Percentiles rank a stretch among this genome's conserved stretches.
phyloP scores from a whole-genome alignment of 2,888 invertebrate species.

The Drosophila testacea region DNA sequence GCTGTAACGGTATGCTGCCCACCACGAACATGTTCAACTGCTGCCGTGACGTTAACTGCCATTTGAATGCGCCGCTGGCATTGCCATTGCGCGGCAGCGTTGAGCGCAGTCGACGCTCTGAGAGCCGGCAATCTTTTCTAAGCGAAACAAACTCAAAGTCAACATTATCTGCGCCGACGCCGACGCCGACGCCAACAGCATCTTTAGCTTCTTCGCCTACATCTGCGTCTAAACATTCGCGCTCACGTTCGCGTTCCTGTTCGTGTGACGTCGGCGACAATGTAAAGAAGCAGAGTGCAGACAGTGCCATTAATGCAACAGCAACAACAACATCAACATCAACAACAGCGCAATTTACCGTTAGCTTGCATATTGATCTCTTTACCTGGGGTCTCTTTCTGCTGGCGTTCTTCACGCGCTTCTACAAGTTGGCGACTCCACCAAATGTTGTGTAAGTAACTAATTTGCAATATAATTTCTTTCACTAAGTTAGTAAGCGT shows the following conservation, averaged over 20 bases:
- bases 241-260: constrained; percentile 44
- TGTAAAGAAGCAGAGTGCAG: constrained; percentile 12
- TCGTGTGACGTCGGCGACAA: constrained; percentile 46
- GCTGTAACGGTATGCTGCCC: constrained; percentile 74
- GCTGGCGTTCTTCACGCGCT: constrained; percentile 90
- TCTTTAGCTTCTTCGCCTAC: constrained; percentile 24
- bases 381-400: constrained; percentile 90
- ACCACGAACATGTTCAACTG: constrained; percentile 68
- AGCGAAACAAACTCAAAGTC: constrained; percentile 41
- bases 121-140: constrained; percentile 67
- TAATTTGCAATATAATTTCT: constrained; percentile 9
- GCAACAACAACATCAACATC: neutral
- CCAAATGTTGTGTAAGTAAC: constrained; percentile 94
- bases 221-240: constrained; percentile 41
- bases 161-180: constrained; percentile 45
- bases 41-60: constrained; percentile 81
- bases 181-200: constrained; percentile 41
- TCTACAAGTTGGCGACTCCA: constrained; percentile 94
- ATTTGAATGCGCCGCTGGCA: constrained; percentile 67
- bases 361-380: constrained; percentile 90
- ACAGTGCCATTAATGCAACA: constrained; percentile 12
- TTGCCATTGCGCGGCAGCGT: constrained; percentile 64
- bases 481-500: too few species aligned
- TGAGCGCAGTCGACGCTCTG: constrained; percentile 55
- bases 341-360: constrained; percentile 82